Percentiles rank a stretch among this genome's conserved stretches.
phyloP scores from a whole-genome alignment of 1,140 invertebrate species.

The Cyphomyrmex costatus region DNA sequence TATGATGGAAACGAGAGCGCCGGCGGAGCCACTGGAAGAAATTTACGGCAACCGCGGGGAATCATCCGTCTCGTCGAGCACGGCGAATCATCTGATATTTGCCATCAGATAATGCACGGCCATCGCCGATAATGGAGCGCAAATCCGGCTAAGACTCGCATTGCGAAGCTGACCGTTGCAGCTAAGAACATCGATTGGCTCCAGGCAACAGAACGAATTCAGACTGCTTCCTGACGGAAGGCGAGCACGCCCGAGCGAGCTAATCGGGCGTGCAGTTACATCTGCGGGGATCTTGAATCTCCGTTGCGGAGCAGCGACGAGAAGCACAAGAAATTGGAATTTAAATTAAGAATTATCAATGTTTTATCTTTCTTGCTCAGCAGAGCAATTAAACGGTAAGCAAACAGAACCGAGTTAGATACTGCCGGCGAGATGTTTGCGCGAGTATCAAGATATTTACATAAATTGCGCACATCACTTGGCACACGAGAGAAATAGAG shows the following conservation, averaged over 20 bases:
- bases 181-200: slow-evolving; percentile 32
- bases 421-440: background rate
- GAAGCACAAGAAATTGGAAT: background rate
- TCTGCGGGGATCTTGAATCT: background rate
- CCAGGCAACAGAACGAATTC: slow-evolving; percentile 11
- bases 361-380: background rate
- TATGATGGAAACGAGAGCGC: slow-evolving; percentile 56
- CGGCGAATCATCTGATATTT: slow-evolving; percentile 56
- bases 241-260: slow-evolving; percentile 19
- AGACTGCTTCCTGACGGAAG: background rate
- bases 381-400: background rate
- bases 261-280: slow-evolving; percentile 21
- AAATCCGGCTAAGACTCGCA: slow-evolving; percentile 43
- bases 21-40: background rate
- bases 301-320: background rate
- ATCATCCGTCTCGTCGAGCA: background rate
- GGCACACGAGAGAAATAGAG: background rate
- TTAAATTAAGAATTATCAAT: slow-evolving; percentile 1
- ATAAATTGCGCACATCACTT: background rate
- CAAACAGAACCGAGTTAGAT: background rate
- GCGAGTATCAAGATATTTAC: background rate
- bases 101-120: slow-evolving; percentile 66
- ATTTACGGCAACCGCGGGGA: background rate
- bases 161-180: slow-evolving; percentile 49
- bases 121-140: slow-evolving; percentile 45